Evolutionary conservation across 2,113 vertebrate genomes (phyloP), one percentile per base, ranked within the genome.

Genomic region (Phrynosoma platyrhinos): DNA sequence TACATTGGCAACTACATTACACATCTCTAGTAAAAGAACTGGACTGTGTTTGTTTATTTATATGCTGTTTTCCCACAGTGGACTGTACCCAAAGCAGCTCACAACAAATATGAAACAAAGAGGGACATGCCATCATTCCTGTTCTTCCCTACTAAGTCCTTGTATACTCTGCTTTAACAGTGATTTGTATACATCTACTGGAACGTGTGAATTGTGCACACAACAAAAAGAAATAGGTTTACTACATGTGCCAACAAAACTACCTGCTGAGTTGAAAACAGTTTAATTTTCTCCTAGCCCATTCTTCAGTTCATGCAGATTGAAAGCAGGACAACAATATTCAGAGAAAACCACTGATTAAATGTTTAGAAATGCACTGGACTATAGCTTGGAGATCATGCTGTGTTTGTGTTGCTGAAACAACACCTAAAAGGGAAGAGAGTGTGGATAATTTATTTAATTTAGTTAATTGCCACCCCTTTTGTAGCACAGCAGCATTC

Each of bases 381-480:
- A 86, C 87, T 79, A 36, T 84, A 75, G 55, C 74, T 68, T 93
- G 84, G 91, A 92, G 86, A 88, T 91, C 91, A 90, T 2, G 58
- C 1, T 78, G 30, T 90, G 90, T 88, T 93, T 93, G 80, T 86
- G 69, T 53, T 92, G 84, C 81, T 83, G 47, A 91, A 91, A 85
- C 53, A 87, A 42, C 40, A 84, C 42, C 55, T 86, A 20, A 53
- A 84, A 62, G 40, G 91, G 82, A 90, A 78, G 75, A 62, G 76
- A 90, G 58, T 83, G 91, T 76, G 72, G 89, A 92, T 79, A 91
- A 82, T 93, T 75, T 89, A 93, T 93, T 87, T 88, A 92, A 88
- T 79, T 82, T 89, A 82, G 91, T 88, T 95, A 93, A 95, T 94
- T 95, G 27, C 81, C 90, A 90, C 90, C 21, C 77, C 91, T 69